Conservation (phyloP, 2,888 invertebrate species). For the Pristionchus mayeri region DNA sequence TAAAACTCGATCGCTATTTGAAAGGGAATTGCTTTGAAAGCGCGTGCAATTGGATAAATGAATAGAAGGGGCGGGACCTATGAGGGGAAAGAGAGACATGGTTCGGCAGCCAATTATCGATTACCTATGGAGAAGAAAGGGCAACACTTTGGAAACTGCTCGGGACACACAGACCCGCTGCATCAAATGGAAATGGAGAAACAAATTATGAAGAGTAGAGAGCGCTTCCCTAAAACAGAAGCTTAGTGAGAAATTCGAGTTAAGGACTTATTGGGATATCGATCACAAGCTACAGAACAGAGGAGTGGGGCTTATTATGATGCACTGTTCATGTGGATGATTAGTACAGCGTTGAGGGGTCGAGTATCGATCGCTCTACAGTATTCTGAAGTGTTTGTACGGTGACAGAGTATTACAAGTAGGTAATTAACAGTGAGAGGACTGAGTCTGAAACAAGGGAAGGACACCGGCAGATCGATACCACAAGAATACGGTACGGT, state of each 20-base stretch:
- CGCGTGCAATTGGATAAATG: slow-evolving; percentile 36
- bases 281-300: neutral
- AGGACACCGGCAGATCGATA: slow-evolving; percentile 43
- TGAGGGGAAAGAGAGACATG: slow-evolving; percentile 45
- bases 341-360: slow-evolving; percentile 1
- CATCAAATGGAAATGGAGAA: slow-evolving; percentile 42
- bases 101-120: slow-evolving; percentile 52
- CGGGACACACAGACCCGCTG: slow-evolving; percentile 38
- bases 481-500: slow-evolving; percentile 20
- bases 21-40: slow-evolving; percentile 40
- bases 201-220: slow-evolving; percentile 43
- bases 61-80: slow-evolving; percentile 14
- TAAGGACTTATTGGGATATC: slow-evolving; percentile 30
- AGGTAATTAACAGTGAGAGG: neutral
- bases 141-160: slow-evolving; percentile 48
- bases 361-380: slow-evolving; percentile 39
- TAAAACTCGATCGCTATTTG: slow-evolving; percentile 26
- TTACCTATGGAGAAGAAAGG: slow-evolving; percentile 44
- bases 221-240: slow-evolving; percentile 41
- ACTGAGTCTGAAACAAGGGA: neutral
- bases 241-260: slow-evolving; percentile 6
- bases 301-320: slow-evolving; percentile 5
- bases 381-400: slow-evolving; percentile 1
- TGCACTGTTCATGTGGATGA: neutral
- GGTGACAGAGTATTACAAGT: slow-evolving; percentile 42